Base-by-base conservation (phyloP, 2,888 invertebrate genomes). In the Habroteleia sp. region DNA sequence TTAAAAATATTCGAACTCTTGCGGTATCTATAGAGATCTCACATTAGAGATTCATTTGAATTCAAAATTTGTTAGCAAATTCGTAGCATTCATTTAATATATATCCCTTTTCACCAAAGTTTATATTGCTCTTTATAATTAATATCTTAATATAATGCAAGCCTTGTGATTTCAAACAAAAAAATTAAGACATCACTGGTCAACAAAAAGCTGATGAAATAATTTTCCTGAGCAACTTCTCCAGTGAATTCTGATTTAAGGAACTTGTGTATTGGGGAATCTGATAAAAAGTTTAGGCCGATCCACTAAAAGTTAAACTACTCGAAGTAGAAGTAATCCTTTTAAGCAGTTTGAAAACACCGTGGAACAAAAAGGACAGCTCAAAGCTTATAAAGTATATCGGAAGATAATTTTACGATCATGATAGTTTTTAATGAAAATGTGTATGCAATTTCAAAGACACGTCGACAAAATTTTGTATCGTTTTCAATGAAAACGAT, bases 241-340 rank as follows among this genome's bases (percentile, higher is more conserved):
- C 10, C 10, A 2, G 10, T 17, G 7, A 13, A 25, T 44, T 27
- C 6, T n/a, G 41, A 25, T 42, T 42, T 29, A 29, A 4, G 1
- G 7, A 17, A 42, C n/a, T 25, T 0, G 2, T 50, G 35, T 50
- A 14, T 11, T 6, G 33, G 13, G 2, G 41, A 6, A 23, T 42
- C 23, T 16, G 48, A 62, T 29, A 39, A 46, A 37, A 62, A 62
- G 48, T 62, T 62, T 62, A 39, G 20, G 31, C 20, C 17, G 39
- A 46, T 60, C 35, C 14, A 46, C 4, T 10, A 10, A 62, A 35
- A 48, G 62, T 46, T 39, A 37, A 60, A 46, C 33, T 11, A 39
- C 39, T 39, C 39, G 46, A 17, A 62, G 62, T 48, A 48, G 39
- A 62, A 48, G 62, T 48, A 62, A 62, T 48, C 62, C 62, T 62